Percentiles rank a stretch among this genome's conserved stretches.
Evolutionary conservation across 2,888 invertebrate species (phyloP).

Genomic region (Craniophora ligustri): DNA sequence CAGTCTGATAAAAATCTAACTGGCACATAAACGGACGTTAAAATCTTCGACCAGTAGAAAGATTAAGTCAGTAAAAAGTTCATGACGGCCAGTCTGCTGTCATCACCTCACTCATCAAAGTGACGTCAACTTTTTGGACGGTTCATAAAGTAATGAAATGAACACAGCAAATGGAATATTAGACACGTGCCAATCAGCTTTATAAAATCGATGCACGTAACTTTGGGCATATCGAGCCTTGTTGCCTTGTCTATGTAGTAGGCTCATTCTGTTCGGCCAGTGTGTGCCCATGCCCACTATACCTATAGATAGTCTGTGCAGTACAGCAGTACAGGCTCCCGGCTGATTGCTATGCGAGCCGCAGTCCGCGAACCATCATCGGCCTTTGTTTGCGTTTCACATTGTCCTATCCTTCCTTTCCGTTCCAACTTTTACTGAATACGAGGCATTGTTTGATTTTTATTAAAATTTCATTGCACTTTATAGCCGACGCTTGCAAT

Average conservation of each 20-base stretch:
- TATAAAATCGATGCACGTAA: constrained; percentile 44
- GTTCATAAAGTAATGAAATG: constrained; percentile 2
- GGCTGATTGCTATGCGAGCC: constrained; percentile 82
- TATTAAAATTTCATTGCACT: constrained; percentile 49
- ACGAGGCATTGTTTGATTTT: constrained; percentile 60
- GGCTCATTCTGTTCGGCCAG: constrained; percentile 17
- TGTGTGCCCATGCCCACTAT: constrained; percentile 46
- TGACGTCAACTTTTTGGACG: background rate
- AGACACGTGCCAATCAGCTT: constrained; percentile 35
- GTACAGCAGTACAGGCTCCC: constrained; percentile 55
- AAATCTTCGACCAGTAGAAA: background rate
- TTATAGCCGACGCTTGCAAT: constrained; percentile 31
- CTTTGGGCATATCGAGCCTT: constrained; percentile 28
- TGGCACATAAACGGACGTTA: background rate
- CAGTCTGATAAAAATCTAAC: no score
- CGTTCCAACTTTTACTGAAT: constrained; percentile 74
- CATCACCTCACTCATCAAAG: background rate
- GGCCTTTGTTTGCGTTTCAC: constrained; percentile 78
- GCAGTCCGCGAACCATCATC: constrained; percentile 66
- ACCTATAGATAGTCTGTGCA: constrained; percentile 63
- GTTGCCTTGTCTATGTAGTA: constrained; percentile 20
- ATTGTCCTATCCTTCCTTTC: constrained; percentile 78
- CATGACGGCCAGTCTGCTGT: background rate
- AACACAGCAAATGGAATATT: constrained; percentile 5
- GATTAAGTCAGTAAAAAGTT: constrained; percentile 6